phyloP scores from a whole-genome alignment of 1,140 invertebrate genomes.

The Procambarus clarkii region DNA sequence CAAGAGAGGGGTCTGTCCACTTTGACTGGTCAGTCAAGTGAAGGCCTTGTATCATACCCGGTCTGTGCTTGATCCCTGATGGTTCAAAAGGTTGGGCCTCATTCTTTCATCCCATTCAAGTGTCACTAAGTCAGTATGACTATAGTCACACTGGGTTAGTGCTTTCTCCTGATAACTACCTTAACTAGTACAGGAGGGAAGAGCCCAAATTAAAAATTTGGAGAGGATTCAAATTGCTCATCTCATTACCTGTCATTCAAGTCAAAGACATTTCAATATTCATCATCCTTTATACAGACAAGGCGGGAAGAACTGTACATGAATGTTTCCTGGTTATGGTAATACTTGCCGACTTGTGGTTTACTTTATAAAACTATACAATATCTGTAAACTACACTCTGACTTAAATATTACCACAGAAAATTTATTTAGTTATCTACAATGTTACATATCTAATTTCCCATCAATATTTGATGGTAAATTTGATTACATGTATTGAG shows the following conservation, averaged over 20 bases:
- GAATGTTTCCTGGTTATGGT: not conserved
- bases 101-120: too few relatives aligned
- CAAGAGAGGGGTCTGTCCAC: not conserved
- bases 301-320: slow-evolving; percentile 38
- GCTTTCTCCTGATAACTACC: too few relatives aligned
- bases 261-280: slow-evolving; percentile 28
- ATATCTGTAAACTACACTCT: not conserved
- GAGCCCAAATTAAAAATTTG: not conserved
- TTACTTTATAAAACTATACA: not conserved
- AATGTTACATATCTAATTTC: not conserved
- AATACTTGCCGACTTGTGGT: not conserved
- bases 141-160: too few relatives aligned
- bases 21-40: too few relatives aligned
- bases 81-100: too few relatives aligned
- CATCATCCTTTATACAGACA: slow-evolving; percentile 55
- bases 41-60: too few relatives aligned
- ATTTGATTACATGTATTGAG: slow-evolving; percentile 8
- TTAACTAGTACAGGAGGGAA: not conserved
- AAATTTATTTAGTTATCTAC: not conserved
- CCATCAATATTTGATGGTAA: not conserved
- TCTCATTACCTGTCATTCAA: slow-evolving; percentile 31
- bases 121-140: too few relatives aligned
- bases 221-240: slow-evolving; percentile 35
- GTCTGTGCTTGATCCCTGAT: too few relatives aligned
- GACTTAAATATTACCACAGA: not conserved